Evolutionary conservation across 2,888 invertebrate species (phyloP).

Genomic region (Aproaerema taeniolella): DNA sequence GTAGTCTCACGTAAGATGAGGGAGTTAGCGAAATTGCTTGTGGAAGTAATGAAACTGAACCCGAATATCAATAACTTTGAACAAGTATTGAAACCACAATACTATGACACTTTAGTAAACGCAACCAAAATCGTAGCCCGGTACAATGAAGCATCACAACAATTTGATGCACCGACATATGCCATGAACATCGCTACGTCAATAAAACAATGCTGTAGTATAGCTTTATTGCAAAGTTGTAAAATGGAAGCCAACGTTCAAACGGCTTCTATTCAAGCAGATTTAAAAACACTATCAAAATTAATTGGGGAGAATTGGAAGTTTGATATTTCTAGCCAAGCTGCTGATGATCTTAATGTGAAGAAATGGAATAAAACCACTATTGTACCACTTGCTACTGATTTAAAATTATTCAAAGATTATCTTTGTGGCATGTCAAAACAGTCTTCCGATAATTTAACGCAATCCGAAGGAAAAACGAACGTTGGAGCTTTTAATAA

Average conservation of each 20-base stretch:
- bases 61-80: background rate
- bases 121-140: background rate
- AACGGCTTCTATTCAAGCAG: background rate
- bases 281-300: background rate
- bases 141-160: background rate
- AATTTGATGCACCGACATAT: background rate
- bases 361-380: slow-evolving; percentile 18
- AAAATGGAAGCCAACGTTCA: background rate
- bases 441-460: background rate
- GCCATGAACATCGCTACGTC: background rate
- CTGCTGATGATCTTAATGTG: slow-evolving; percentile 14
- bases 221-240: background rate
- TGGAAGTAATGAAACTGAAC: slow-evolving; percentile 1
- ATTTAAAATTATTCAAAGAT: slow-evolving; percentile 17
- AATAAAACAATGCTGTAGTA: background rate
- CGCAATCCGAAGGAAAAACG: background rate
- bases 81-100: background rate
- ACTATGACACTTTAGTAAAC: background rate
- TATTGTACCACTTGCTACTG: slow-evolving; percentile 16
- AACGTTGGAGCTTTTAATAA: background rate
- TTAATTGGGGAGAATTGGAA: background rate
- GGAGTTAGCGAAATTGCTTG: slow-evolving; percentile 4
- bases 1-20: slow-evolving; percentile 7
- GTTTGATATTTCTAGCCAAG: slow-evolving; percentile 4
- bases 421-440: slow-evolving; percentile 5